Conservation (phyloP, 2,888 invertebrate species). For the Xestobium rufovillosum region DNA sequence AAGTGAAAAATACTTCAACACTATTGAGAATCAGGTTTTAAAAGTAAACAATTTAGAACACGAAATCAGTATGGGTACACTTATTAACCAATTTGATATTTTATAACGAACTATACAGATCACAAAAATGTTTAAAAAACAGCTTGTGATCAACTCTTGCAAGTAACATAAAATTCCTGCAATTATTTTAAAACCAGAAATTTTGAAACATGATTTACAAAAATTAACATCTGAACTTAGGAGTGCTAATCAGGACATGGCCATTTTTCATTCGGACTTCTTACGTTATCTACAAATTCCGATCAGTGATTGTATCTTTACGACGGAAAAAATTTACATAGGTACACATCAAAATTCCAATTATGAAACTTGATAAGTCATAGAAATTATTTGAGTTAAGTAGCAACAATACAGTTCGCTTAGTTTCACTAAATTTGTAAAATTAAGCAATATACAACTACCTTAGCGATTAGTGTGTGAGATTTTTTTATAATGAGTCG, state of each 20-base stretch:
- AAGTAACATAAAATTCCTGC: conserved; percentile 16
- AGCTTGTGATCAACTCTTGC: too few species aligned
- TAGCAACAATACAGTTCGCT: conserved; percentile 7
- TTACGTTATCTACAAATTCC: too few species aligned
- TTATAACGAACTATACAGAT: conserved; percentile 10
- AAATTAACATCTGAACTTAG: too few species aligned
- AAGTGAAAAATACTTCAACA: conserved; percentile 13
- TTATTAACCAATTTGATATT: conserved; percentile 6
- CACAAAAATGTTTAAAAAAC: conserved; percentile 4
- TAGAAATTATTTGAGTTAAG: conserved; percentile 8
- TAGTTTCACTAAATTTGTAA: conserved; percentile 12
- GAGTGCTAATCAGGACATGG: conserved; percentile 12
- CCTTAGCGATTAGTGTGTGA: conserved; percentile 12
- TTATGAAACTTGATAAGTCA: conserved; percentile 5
- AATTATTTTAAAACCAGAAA: too few species aligned
- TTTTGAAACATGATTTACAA: too few species aligned
- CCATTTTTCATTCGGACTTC: too few species aligned
- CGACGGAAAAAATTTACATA: conserved; percentile 5
- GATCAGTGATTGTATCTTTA: conserved; percentile 19
- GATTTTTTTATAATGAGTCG: too few species aligned
- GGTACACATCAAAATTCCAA: conserved; percentile 15
- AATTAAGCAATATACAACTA: conserved; percentile 14
- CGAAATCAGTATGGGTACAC: neutral
- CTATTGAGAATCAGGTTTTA: too few species aligned
- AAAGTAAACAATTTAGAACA: too few species aligned